phyloP scores from a whole-genome alignment of 1,140 invertebrate species.

The Drosophila littoralis region DNA sequence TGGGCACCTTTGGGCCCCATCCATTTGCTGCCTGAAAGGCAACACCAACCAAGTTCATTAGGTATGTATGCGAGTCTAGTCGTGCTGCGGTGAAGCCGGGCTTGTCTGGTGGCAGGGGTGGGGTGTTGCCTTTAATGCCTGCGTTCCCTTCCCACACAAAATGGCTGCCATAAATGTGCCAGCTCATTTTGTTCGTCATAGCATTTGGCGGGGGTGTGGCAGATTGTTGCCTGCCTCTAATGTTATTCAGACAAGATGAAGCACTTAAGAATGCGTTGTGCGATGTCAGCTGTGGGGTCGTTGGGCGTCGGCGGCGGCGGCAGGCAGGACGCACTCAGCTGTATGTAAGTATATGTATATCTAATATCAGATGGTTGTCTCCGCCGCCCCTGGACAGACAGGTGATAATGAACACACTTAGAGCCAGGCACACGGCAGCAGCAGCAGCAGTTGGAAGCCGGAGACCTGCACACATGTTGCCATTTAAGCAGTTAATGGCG shows the following conservation, averaged over 20 bases:
- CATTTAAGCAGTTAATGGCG: conserved; percentile 80
- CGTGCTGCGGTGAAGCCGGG: not conserved
- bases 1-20: not conserved
- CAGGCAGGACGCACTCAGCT: conserved; percentile 15
- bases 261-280: conserved; percentile 78
- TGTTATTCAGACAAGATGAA: conserved; percentile 81
- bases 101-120: conserved; percentile 4
- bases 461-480: conserved; percentile 63
- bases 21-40: conserved; percentile 53
- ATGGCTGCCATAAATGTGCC: conserved; percentile 79
- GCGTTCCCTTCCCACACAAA: conserved; percentile 56
- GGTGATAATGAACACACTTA: conserved; percentile 79
- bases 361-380: conserved; percentile 14
- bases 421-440: not conserved
- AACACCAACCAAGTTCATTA: conserved; percentile 75
- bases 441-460: not conserved
- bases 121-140: conserved; percentile 55
- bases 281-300: conserved; percentile 56
- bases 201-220: not conserved
- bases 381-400: conserved; percentile 44
- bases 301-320: conserved; percentile 16
- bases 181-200: conserved; percentile 63
- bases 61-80: conserved; percentile 65
- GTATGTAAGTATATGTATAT: conserved; percentile 13
- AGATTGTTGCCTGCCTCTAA: conserved; percentile 57